A percentile compares a stretch with the other conserved stretches of the same genome.
These are phyloP conservation scores for Thymelicus acteon DNA, from an alignment of 2,888 invertebrate species.

Conservation along the genomic window DNA sequence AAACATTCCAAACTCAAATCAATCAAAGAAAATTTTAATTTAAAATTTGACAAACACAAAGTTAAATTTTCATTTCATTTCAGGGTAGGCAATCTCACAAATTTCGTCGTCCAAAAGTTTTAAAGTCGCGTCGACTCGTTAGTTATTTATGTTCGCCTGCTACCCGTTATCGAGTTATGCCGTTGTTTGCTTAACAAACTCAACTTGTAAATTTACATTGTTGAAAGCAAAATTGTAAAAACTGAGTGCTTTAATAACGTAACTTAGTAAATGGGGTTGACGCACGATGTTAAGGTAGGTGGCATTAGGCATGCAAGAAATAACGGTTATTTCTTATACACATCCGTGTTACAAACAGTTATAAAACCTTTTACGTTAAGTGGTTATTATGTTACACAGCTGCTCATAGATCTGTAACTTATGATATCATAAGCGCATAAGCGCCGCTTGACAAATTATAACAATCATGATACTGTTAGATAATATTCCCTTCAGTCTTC, in stretches of 20 bases:
- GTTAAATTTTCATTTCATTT: constrained; percentile 5
- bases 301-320: too few species aligned
- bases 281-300: too few species aligned
- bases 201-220: neutral
- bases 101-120: constrained; percentile 1
- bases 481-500: too few species aligned
- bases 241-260: neutral
- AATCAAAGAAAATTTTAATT: neutral
- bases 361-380: too few species aligned
- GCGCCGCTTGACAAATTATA: too few species aligned
- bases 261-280: neutral
- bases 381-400: too few species aligned
- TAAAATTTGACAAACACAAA: neutral
- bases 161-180: constrained; percentile 9
- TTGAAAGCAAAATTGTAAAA: neutral
- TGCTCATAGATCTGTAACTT: too few species aligned
- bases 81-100: constrained; percentile 2
- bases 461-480: too few species aligned
- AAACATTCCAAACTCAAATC: neutral
- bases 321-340: too few species aligned
- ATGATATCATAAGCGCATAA: too few species aligned
- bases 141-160: constrained; percentile 8
- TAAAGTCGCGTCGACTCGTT: constrained; percentile 9
- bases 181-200: constrained; percentile 6
- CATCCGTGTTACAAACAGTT: too few species aligned